Evolutionary conservation across 2,888 invertebrate genomes (phyloP), one percentile per base, ranked within the genome.

Genomic region (Muscina levida): DNA sequence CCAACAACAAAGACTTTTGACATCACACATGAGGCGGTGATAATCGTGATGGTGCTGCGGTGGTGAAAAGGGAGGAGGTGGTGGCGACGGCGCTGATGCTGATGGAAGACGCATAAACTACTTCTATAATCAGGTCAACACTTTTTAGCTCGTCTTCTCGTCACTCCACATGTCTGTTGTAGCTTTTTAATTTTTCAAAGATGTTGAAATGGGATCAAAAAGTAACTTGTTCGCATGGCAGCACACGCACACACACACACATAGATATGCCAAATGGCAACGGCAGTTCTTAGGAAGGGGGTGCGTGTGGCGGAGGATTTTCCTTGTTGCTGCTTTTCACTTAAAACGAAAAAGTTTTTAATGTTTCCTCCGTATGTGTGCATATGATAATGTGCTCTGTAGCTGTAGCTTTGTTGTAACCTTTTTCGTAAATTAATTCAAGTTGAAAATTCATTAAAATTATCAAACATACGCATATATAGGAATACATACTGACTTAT

Each of bases 371-470:
- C 13, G 10, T 10, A 17, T 78, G 31, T 31, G 31, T 24, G n/a
- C 37, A 51, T 53, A 59, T 15, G 17, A 2, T 48, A 46, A 57
- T 46, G 15, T 46, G 26, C 17, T n/a, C n/a, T n/a, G 48, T 10
- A 19, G n/a, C n/a, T n/a, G n/a, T n/a, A n/a, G n/a, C n/a, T n/a
- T n/a, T 19, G 48, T 51, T 37, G 37, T 39, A 19, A 39, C 59
- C 59, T 59, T 59, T 80, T 76, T 31, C 72, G 37, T 76, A 68
- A 86, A 86, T 85, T 85, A 86, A 86, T 86, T 86, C 85, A 85
- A 85, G 82, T 86, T 84, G 85, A 86, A 86, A 85, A 85, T 86
- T 86, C 85, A 71, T 76, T 46, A 75, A 76, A 80, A 83, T 77
- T 79, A 83, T 84, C 83, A 83, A 62, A 83, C 81, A 82, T 77